A percentile compares a stretch with the other conserved stretches of the same genome.
These are phyloP conservation scores for Cataglyphis hispanica DNA, from an alignment of 1,140 invertebrate genomes.

Conservation along the genomic window DNA sequence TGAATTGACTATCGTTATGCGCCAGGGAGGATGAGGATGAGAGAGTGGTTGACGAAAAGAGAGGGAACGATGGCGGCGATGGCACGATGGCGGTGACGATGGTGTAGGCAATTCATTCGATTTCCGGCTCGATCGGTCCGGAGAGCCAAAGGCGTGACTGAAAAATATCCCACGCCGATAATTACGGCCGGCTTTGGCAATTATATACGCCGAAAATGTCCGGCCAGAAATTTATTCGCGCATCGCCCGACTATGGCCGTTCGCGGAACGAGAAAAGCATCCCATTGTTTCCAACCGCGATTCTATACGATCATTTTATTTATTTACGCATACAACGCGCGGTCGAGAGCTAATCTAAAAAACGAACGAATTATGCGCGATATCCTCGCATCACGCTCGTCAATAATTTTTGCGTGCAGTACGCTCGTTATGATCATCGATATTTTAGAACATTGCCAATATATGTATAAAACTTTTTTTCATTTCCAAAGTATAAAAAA, in stretches of 20 bases:
- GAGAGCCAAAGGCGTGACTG: constrained; percentile 66
- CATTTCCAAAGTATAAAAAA: background rate
- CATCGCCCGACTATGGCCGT: background rate
- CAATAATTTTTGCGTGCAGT: constrained; percentile 19
- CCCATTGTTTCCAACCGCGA: constrained; percentile 35
- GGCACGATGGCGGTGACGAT: constrained; percentile 45
- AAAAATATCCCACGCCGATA: constrained; percentile 71
- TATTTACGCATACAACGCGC: constrained; percentile 47
- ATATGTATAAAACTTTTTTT: background rate
- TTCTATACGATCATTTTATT: constrained; percentile 47
- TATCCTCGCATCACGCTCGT: background rate
- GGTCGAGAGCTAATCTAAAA: constrained; percentile 5
- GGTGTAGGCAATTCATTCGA: constrained; percentile 73
- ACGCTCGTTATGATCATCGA: background rate
- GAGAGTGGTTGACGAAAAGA: background rate
- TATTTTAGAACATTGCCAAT: background rate
- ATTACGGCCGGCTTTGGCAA: constrained; percentile 67
- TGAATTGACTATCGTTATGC: constrained; percentile 80
- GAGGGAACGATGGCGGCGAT: background rate
- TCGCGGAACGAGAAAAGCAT: background rate
- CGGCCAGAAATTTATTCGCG: constrained; percentile 59
- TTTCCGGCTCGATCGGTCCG: constrained; percentile 70
- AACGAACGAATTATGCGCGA: constrained; percentile 33
- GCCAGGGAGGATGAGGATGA: constrained; percentile 43
- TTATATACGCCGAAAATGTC: constrained; percentile 60